Evolutionary conservation across 2,797 vertebrate species (phyloP).

Genomic region (Jordanella pulchra): DNA sequence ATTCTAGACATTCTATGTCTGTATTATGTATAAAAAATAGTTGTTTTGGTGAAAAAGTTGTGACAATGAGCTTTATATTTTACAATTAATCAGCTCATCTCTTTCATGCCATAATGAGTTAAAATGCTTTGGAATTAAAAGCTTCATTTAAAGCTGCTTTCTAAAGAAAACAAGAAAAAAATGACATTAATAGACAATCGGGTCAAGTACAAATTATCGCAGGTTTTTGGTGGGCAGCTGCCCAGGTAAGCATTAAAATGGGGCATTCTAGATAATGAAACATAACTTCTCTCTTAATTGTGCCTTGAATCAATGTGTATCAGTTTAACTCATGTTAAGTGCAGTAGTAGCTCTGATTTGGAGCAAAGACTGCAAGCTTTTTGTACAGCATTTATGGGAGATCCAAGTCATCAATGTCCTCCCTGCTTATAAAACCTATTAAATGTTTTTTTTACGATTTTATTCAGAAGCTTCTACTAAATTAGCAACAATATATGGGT

Average conservation of each 20-base stretch:
- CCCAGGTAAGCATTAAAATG: background rate
- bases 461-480: background rate
- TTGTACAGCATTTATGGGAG: no score
- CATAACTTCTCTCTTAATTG: background rate
- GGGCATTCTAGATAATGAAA: background rate
- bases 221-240: background rate
- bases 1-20: no score
- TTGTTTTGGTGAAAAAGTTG: no score
- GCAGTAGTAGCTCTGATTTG: no score
- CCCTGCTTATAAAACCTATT: background rate
- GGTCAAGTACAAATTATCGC: background rate
- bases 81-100: no score
- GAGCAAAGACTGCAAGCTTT: no score
- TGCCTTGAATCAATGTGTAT: background rate
- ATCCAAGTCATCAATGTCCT: no score
- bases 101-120: conserved; percentile 7
- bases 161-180: background rate
- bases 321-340: background rate
- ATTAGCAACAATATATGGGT: background rate
- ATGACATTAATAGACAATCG: background rate
- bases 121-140: conserved; percentile 10
- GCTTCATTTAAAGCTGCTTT: background rate
- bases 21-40: no score
- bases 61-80: no score
- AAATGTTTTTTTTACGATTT: background rate